Evolutionary conservation across 2,797 vertebrate species (phyloP).

Genomic region (Orestias chungarensis): DNA sequence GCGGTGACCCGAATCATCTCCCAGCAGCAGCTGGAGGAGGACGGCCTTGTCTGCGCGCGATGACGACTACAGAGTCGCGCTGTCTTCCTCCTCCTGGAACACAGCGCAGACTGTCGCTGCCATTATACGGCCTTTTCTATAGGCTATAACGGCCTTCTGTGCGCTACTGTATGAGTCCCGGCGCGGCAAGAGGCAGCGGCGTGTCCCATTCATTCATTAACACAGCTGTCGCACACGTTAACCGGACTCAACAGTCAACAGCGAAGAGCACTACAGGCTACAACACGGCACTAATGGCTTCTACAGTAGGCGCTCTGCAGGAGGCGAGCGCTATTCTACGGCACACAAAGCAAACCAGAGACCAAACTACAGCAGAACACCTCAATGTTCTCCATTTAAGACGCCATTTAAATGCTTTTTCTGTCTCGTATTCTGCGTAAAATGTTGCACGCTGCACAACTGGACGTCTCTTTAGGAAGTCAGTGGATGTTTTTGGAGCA

Average conservation of each 20-base stretch:
- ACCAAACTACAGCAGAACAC: background rate
- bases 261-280: constrained; percentile 30
- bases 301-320: constrained; percentile 5
- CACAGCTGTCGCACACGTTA: constrained; percentile 50
- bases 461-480: background rate
- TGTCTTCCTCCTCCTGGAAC: constrained; percentile 42
- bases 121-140: constrained; percentile 45
- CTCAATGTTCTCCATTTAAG: background rate
- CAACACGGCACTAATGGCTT: constrained; percentile 10
- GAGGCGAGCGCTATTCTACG: constrained; percentile 10
- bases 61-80: constrained; percentile 48
- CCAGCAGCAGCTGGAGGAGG: constrained; percentile 86
- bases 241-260: constrained; percentile 35
- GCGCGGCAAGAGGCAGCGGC: constrained; percentile 27
- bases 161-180: constrained; percentile 48
- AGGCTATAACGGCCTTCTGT: constrained; percentile 56
- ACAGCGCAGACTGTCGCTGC: constrained; percentile 44
- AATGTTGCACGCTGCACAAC: background rate
- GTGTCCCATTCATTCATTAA: constrained; percentile 46
- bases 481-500: background rate
- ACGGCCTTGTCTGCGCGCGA: constrained; percentile 78
- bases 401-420: background rate
- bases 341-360: background rate
- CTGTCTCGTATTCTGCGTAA: background rate
- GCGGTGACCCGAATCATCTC: constrained; percentile 94